These are phyloP conservation scores for Hirtodrosophila cameraria DNA, from an alignment of 2,888 invertebrate species.

Conservation along the genomic window DNA sequence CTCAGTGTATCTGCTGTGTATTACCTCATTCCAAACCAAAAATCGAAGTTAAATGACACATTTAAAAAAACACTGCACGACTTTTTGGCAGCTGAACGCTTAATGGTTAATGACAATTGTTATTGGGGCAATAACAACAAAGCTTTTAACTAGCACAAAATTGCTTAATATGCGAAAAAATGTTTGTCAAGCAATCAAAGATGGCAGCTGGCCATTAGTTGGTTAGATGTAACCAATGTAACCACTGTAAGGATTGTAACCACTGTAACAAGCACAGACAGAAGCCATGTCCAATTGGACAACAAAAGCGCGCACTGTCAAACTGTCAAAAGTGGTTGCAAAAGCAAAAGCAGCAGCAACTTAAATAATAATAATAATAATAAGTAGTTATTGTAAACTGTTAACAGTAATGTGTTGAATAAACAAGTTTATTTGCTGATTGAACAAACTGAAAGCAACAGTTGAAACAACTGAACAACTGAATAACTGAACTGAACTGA, in stretches of 20 bases:
- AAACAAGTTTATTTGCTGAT: constrained; percentile 36
- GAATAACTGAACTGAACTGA: constrained; percentile 5
- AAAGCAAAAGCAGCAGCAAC: constrained; percentile 31
- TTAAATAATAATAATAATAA: constrained; percentile 21
- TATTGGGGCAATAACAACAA: constrained; percentile 1
- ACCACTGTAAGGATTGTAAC: constrained; percentile 19
- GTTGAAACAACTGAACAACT: constrained; percentile 6
- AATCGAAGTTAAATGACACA: constrained; percentile 41
- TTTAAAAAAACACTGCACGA: constrained; percentile 56
- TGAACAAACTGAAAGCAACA: background rate
- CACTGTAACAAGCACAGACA: constrained; percentile 51
- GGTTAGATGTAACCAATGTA: constrained; percentile 12
- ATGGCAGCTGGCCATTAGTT: constrained; percentile 4
- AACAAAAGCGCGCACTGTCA: constrained; percentile 47
- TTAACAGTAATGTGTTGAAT: constrained; percentile 18
- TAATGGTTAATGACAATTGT: constrained; percentile 54
- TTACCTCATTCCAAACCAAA: constrained; percentile 37
- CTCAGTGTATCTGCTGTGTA: constrained; percentile 22
- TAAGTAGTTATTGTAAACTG: constrained; percentile 26
- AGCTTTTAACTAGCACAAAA: constrained; percentile 23
- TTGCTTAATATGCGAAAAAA: constrained; percentile 33
- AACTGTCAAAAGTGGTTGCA: constrained; percentile 58
- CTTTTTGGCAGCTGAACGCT: constrained; percentile 43
- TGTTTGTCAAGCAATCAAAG: constrained; percentile 12
- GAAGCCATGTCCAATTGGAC: constrained; percentile 60